A percentile compares a stretch with the other conserved stretches of the same genome.
phyloP scores from a whole-genome alignment of 2,113 vertebrate species.

The Gavialis gangeticus region DNA sequence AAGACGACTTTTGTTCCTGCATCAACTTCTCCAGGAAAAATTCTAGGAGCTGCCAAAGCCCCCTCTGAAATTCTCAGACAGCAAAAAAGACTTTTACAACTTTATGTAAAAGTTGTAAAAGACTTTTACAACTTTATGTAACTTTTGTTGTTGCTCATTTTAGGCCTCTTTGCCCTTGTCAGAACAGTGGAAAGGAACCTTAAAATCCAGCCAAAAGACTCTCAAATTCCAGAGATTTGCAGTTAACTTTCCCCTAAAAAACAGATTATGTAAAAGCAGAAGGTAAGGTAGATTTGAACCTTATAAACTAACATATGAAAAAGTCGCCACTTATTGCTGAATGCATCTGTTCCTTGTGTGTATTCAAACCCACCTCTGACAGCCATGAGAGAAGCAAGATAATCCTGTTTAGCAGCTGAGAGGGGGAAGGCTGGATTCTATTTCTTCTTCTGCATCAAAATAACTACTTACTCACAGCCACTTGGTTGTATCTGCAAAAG shows the following conservation, averaged over 20 bases:
- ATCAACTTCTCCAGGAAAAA: not conserved
- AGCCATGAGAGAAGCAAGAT: slow-evolving; percentile 3
- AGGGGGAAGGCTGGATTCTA: not conserved
- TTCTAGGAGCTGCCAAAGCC: not conserved
- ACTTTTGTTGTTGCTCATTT: not conserved
- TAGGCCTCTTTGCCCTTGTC: not conserved
- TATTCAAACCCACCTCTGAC: not conserved
- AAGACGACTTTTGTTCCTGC: not conserved
- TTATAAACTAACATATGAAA: not conserved
- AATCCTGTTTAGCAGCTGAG: not conserved
- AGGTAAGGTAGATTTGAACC: no score
- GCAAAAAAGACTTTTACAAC: not conserved
- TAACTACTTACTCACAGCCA: not conserved
- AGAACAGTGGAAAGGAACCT: not conserved
- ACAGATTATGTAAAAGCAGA: no score
- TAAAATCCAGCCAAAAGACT: not conserved
- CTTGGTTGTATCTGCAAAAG: not conserved
- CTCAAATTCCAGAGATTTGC: not conserved
- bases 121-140: not conserved
- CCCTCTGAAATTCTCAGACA: not conserved
- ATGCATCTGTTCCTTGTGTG: not conserved
- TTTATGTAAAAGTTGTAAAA: no score
- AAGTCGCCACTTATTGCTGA: not conserved
- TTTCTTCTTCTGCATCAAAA: not conserved
- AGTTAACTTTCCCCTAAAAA: no score